Base-by-base conservation (phyloP, 2,113 vertebrate species). In the Syrrhaptes paradoxus region DNA sequence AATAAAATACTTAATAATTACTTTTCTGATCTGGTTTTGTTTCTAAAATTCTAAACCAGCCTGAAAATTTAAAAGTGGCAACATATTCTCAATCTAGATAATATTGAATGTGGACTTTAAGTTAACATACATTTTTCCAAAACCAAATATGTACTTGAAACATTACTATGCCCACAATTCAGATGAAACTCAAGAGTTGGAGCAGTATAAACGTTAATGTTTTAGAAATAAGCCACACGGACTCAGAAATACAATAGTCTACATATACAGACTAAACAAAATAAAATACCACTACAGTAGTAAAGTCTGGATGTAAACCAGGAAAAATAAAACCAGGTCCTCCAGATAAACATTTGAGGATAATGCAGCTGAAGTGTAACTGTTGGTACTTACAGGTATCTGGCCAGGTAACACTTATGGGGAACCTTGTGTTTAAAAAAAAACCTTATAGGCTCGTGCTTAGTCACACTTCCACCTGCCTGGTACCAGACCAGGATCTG, bases 401-500 rank as follows among this genome's bases (percentile, higher is more conserved):
- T 43, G 77, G 57, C 45, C 52, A 75, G 70, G 70, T 51, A 29
- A 29, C 4, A 1, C 32, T 26, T 58, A 6, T 1, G 16, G 29
- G 45, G 49, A 83, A 9, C 11, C 19, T 20, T 43, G 25, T 12
- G 29, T 55, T 68, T n/a, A 41, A 63, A 13, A 7, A 13, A 7
- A 24, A 43, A 11, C 17, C 10, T 20, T 8, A 31, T 3, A 38
- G n/a, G 32, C 71, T 45, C 32, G 29, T 8, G 43, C 52, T 51
- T 1, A 34, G 67, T 46, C 20, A 1, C 2, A 49, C 45, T 71
- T n/a, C 55, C 4, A 0, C 8, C 9, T 43, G 58, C 28, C 80
- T 13, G 48, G 14, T 9, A 5, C 10, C 72, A 29, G 43, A 1
- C 0, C 1, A 3, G 62, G 26, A 18, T 5, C 21, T 17, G 10